Evolutionary conservation across 2,888 invertebrate species (phyloP).

Genomic region (Tachina grossa): DNA sequence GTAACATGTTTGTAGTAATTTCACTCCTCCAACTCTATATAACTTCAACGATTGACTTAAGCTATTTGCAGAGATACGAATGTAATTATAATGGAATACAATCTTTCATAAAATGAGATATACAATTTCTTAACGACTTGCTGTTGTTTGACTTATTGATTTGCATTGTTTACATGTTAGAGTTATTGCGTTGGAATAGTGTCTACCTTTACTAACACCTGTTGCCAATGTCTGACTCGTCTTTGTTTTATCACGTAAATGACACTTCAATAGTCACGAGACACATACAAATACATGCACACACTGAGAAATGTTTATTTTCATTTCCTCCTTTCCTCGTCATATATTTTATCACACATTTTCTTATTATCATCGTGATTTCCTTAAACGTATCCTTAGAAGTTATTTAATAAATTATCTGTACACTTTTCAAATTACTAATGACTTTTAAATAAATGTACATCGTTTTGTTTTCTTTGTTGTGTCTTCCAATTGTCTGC

Average conservation of each 20-base stretch:
- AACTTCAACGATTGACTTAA: too few relatives aligned
- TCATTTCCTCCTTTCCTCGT: neutral
- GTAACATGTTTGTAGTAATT: neutral
- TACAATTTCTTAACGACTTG: too few relatives aligned
- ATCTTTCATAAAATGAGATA: too few relatives aligned
- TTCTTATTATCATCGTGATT: constrained; percentile 31
- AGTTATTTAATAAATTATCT: constrained; percentile 68
- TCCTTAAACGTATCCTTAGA: constrained; percentile 36
- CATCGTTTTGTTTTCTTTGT: constrained; percentile 20
- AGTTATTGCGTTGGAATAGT: neutral
- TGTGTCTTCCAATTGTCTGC: constrained; percentile 5
- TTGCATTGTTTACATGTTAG: neutral
- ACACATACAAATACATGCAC: neutral
- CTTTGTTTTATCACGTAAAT: constrained; percentile 28
- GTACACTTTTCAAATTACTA: constrained; percentile 59
- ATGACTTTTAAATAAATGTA: constrained; percentile 63
- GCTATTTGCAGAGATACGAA: too few relatives aligned
- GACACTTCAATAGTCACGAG: neutral
- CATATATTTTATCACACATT: neutral
- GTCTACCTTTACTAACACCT: neutral
- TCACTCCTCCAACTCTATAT: too few relatives aligned
- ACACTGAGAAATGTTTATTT: neutral
- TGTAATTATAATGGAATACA: too few relatives aligned
- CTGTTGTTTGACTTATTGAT: neutral
- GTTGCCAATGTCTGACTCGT: constrained; percentile 10